phyloP scores from a whole-genome alignment of 2,888 invertebrate species.

The Eugnorisma glareosa region DNA sequence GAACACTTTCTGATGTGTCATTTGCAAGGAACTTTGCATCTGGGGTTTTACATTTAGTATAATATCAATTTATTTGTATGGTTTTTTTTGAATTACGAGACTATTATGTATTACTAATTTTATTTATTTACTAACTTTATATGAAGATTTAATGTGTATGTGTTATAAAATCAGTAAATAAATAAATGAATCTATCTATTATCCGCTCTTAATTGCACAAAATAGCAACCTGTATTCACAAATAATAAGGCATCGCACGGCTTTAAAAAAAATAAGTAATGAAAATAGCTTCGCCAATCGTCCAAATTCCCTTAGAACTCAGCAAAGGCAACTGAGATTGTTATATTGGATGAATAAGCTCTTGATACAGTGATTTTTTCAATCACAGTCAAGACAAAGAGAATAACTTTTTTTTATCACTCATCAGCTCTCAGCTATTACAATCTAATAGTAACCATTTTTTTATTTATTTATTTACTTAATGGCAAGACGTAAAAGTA shows the following conservation, averaged over 20 bases:
- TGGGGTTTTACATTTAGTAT: background rate
- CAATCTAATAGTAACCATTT: slow-evolving; percentile 61
- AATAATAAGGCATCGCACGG: slow-evolving; percentile 35
- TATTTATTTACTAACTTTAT: too few relatives aligned
- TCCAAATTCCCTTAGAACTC: slow-evolving; percentile 77
- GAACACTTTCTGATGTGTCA: background rate
- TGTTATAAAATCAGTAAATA: too few relatives aligned
- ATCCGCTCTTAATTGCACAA: slow-evolving; percentile 15
- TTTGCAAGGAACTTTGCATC: background rate
- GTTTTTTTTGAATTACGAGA: too few relatives aligned
- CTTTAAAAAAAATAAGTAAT: slow-evolving; percentile 3
- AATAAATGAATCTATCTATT: too few relatives aligned
- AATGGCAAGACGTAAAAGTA: slow-evolving; percentile 63
- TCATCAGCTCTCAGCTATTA: slow-evolving; percentile 43
- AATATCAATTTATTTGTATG: background rate
- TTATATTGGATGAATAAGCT: slow-evolving; percentile 33
- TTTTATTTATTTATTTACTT: slow-evolving; percentile 36
- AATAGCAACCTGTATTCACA: slow-evolving; percentile 20
- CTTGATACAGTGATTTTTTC: slow-evolving; percentile 68
- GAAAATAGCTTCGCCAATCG: slow-evolving; percentile 69
- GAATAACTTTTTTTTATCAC: slow-evolving; percentile 23
- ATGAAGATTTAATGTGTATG: too few relatives aligned
- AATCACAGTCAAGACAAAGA: slow-evolving; percentile 72
- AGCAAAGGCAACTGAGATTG: slow-evolving; percentile 81
- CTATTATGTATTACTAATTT: background rate